Percentiles rank a stretch among this genome's conserved stretches.
These are phyloP conservation scores for Fragum fragum DNA, from an alignment of 2,888 invertebrate genomes.

Conservation along the genomic window DNA sequence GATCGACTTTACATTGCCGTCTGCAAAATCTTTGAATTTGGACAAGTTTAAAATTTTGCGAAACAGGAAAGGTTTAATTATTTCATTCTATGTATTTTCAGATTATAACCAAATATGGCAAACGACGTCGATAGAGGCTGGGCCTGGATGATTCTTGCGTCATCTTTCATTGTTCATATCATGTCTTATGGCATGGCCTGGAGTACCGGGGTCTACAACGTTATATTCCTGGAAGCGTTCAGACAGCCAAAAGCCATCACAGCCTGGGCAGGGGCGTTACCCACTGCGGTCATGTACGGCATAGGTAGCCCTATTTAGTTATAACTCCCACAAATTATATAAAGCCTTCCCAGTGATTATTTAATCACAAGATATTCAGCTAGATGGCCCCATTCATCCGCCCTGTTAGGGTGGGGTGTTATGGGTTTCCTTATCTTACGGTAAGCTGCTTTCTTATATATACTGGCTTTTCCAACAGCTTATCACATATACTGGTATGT, in stretches of 20 bases:
- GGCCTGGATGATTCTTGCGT: constrained; percentile 72
- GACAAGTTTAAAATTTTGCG: no score
- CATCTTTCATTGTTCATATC: constrained; percentile 72
- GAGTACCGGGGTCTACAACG: constrained; percentile 78
- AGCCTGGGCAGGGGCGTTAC: constrained; percentile 75
- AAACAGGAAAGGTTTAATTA: no score
- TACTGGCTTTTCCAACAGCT: no score
- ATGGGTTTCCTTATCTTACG: no score
- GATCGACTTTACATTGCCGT: no score
- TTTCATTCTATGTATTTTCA: neutral
- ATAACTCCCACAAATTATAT: neutral
- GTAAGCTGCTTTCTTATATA: no score
- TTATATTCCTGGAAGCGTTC: constrained; percentile 75
- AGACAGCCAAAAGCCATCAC: constrained; percentile 66
- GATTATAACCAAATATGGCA: constrained; percentile 15
- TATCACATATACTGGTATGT: no score
- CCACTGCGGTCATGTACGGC: constrained; percentile 72
- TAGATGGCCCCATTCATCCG: neutral
- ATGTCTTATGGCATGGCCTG: constrained; percentile 76
- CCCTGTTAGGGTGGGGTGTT: no score
- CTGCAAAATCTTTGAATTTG: no score
- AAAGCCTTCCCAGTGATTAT: constrained; percentile 17
- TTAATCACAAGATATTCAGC: neutral
- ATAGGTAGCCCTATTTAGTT: constrained; percentile 66
- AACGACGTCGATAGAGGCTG: constrained; percentile 66